Evolutionary conservation across 2,888 invertebrate genomes (phyloP).

Genomic region (Oegoconia quadripuncta): DNA sequence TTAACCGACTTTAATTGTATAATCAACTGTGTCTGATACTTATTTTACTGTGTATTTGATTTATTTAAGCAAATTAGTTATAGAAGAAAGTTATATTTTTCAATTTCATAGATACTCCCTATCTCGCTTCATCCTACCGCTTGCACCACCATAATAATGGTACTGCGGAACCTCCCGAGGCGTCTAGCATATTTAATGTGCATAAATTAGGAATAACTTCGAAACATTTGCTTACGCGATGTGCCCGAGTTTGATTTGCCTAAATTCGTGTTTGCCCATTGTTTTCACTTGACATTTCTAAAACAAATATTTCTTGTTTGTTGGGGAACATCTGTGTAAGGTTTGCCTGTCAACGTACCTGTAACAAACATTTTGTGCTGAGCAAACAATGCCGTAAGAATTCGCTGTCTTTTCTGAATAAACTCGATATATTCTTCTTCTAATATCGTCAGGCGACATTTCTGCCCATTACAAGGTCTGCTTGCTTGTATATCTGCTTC

Average conservation of each 20-base stretch:
- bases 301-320: conserved; percentile 5
- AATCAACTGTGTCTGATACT: background rate
- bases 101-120: background rate
- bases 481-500: too few relatives aligned
- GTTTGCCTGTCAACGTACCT: background rate
- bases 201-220: conserved; percentile 35
- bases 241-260: conserved; percentile 27
- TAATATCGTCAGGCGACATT: too few relatives aligned
- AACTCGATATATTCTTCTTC: too few relatives aligned
- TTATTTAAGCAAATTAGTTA: background rate
- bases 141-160: conserved; percentile 4
- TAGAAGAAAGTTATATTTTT: background rate
- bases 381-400: too few relatives aligned
- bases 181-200: conserved; percentile 31
- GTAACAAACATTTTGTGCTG: too few relatives aligned
- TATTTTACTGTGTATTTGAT: background rate
- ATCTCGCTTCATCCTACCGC: background rate
- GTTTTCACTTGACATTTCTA: conserved; percentile 22
- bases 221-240: conserved; percentile 24
- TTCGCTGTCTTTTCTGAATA: too few relatives aligned
- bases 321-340: background rate
- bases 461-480: too few relatives aligned
- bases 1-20: background rate
- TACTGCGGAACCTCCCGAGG: conserved; percentile 19
- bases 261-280: conserved; percentile 26